Evolutionary conservation across 2,888 invertebrate genomes (phyloP), one percentile per base, ranked within the genome.

Genomic region (Seira musarum): DNA sequence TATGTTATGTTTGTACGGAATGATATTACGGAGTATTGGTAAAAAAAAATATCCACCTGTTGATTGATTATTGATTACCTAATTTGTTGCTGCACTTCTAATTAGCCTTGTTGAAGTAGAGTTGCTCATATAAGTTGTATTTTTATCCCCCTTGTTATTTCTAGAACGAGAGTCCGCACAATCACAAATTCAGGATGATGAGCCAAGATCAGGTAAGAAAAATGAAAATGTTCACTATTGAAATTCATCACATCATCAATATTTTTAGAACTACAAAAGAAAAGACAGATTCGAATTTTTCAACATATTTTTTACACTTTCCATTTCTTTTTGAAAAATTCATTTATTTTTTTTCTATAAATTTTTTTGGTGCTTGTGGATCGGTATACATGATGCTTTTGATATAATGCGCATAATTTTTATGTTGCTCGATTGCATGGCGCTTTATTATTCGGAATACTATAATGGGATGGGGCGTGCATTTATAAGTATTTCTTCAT

Each of bases 111-210:
- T 22, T 64, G 46, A 21, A 64, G 63, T 65, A 64, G 64, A 35
- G 49, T 49, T 71, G 71, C 63, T 53, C 6, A 53, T 53, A 53
- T n/a, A 53, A 8, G 17, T 15, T 17, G 53, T 53, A 53, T 66
- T 46, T 72, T 68, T 75, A n/a, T 78, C 80, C 74, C 74, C 67
- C 46, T 74, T 80, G 64, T 80, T 75, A 57, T 82, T 83, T 85
- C 67, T 82, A 85, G 85, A 85, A 81, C 83, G 85, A 66, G 83
- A 83, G 69, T 78, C 73, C 79, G 75, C 82, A 69, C 85, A 83
- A 81, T 83, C 85, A 69, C 85, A 84, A 81, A 74, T 85, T 65
- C 74, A 66, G 10, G 83, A 78, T 24, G 83, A 85, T 75, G 82
- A 81, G 22, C 74, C 77, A 10, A 80, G 82, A 78, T 83, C 85